phyloP scores from a whole-genome alignment of 2,888 invertebrate species.

The Drosophila demipolita region DNA sequence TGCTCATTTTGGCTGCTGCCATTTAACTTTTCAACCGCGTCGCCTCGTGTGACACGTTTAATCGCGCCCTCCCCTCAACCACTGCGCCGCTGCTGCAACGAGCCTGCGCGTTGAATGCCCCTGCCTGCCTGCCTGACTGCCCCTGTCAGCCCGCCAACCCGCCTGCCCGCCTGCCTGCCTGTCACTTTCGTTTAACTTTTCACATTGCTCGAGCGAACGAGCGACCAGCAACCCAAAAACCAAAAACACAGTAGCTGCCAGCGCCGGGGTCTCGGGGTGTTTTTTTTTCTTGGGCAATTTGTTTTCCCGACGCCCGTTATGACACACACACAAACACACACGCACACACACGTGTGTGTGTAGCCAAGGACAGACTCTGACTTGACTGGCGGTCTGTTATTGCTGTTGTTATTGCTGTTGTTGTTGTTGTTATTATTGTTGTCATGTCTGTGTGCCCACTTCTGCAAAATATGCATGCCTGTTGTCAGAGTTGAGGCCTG shows the following conservation, averaged over 20 bases:
- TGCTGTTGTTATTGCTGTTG: constrained; percentile 45
- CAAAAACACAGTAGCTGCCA: constrained; percentile 51
- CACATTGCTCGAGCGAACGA: constrained; percentile 41
- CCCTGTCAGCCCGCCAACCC: constrained; percentile 6
- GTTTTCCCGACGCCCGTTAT: constrained; percentile 77
- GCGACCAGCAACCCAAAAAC: constrained; percentile 40
- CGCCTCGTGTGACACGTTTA: constrained; percentile 77
- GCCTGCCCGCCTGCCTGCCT: constrained; percentile 49
- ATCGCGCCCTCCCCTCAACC: constrained; percentile 60
- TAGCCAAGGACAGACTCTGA: constrained; percentile 55
- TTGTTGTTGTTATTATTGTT: constrained; percentile 59
- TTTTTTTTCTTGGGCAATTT: constrained; percentile 61
- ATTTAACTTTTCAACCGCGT: constrained; percentile 79
- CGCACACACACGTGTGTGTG: constrained; percentile 2
- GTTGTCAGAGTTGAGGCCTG: constrained; percentile 54
- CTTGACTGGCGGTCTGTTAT: constrained; percentile 55
- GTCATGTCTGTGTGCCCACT: constrained; percentile 78
- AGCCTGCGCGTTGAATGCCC: constrained; percentile 57
- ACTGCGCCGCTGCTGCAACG: constrained; percentile 17
- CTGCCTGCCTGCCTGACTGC: constrained; percentile 11
- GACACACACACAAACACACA: constrained; percentile 49
- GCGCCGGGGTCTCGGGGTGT: constrained; percentile 58
- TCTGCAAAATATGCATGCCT: constrained; percentile 64
- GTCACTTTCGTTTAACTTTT: constrained; percentile 80
- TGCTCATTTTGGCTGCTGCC: constrained; percentile 71